Base-by-base conservation (phyloP, 1,140 invertebrate species). In the Halictus rubicundus region DNA sequence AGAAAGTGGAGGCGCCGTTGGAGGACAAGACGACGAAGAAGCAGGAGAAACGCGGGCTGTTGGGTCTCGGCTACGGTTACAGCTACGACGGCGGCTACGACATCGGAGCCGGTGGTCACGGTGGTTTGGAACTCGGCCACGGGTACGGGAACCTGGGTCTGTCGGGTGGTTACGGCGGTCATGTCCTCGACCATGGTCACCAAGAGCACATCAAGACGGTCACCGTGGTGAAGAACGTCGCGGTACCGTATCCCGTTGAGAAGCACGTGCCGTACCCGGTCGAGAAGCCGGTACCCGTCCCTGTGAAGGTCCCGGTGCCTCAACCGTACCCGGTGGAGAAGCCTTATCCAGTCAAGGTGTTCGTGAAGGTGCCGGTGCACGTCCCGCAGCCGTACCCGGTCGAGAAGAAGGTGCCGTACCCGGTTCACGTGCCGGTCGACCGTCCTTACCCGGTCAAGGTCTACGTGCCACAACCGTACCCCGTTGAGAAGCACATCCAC, bases 391-490 rank as follows among this genome's bases (percentile, higher is more conserved):
- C 93, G 1, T 85, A 93, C 19, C 90, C 93, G 1, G 91, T 93
- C 0, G 87, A 91, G 52, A 93, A 93, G 72, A 90, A 92, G 68
- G 88, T 92, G 0, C 91, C 88, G 16, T 92, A 93, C 19, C 90
- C 92, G 0, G 91, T 93, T 0, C 90, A 92, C 27, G 92, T 93
- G 32, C 92, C 92, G 0, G 88, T 93, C 9, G 95, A 96, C 75
- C 94, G 94, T 87, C 95, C 94, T 1, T 94, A 95, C 42, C 95
- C 95, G 49, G 95, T 95, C 61, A 94, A 95, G 87, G 94, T 95
- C 66, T 92, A 94, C 80, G 94, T 96, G 19, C 94, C 96, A 72
- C 94, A 96, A 86, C 95, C 96, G 71, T 96, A 96, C 88, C 95
- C 95, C 63, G 95, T 96, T 3, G 92, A 94, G 84, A 96, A 95